Evolutionary conservation across 2,888 invertebrate genomes (phyloP).

Genomic region (Lottia gigantea): DNA sequence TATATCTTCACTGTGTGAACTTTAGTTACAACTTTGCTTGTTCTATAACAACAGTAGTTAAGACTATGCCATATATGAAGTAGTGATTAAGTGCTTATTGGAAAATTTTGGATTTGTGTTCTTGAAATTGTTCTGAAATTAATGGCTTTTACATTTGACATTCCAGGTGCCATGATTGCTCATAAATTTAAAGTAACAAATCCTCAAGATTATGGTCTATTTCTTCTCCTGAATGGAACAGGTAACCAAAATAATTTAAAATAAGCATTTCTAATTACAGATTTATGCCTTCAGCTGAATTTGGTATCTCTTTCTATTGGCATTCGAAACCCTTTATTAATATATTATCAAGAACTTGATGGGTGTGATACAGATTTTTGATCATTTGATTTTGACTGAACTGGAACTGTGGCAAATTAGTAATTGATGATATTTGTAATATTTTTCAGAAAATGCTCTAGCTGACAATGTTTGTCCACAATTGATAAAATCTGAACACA

Average conservation of each 20-base stretch:
- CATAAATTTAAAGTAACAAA: slow-evolving; percentile 95
- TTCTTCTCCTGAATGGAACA: slow-evolving; percentile 89
- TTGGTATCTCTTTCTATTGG: slow-evolving; percentile 22
- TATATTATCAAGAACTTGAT: too few relatives aligned
- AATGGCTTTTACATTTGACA: not conserved
- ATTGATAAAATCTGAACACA: slow-evolving; percentile 78
- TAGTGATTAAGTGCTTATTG: too few relatives aligned
- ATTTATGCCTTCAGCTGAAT: too few relatives aligned
- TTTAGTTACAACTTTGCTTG: not conserved
- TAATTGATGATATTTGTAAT: not conserved
- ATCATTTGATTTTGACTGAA: too few relatives aligned
- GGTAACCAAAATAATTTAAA: slow-evolving; percentile 71
- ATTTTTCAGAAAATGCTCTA: slow-evolving; percentile 84
- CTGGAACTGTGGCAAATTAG: too few relatives aligned
- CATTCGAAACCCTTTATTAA: too few relatives aligned
- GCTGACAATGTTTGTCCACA: slow-evolving; percentile 91
- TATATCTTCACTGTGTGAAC: too few relatives aligned
- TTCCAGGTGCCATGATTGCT: slow-evolving; percentile 78
- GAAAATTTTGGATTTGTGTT: too few relatives aligned
- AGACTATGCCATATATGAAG: not conserved
- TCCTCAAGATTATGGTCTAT: slow-evolving; percentile 94
- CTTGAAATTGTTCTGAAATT: too few relatives aligned
- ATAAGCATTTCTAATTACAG: too few relatives aligned
- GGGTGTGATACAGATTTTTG: too few relatives aligned
- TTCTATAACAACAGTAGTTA: not conserved